phyloP scores from a whole-genome alignment of 1,140 invertebrate genomes.

The Camponotus floridanus region DNA sequence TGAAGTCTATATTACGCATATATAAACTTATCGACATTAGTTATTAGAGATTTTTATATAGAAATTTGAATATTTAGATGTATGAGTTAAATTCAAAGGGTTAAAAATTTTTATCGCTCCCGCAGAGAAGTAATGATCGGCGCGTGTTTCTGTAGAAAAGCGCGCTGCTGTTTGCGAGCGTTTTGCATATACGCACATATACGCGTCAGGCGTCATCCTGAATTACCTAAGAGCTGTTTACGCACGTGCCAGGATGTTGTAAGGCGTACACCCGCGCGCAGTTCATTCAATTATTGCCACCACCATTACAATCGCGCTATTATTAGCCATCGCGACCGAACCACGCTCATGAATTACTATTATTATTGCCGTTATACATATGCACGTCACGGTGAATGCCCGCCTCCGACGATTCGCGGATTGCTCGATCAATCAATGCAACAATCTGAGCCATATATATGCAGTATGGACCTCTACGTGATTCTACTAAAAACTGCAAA shows the following conservation, averaged over 20 bases:
- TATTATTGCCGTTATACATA: slow-evolving; percentile 45
- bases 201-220: slow-evolving; percentile 42
- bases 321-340: slow-evolving; percentile 76
- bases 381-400: slow-evolving; percentile 9
- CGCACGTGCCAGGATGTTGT: slow-evolving; percentile 85
- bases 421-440: neutral
- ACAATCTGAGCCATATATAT: neutral
- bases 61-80: too few relatives aligned
- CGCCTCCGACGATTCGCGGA: slow-evolving; percentile 17
- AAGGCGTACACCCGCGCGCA: slow-evolving; percentile 71
- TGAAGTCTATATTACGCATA: neutral
- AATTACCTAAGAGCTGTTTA: slow-evolving; percentile 82
- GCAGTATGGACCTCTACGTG: too few relatives aligned
- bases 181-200: slow-evolving; percentile 46
- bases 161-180: slow-evolving; percentile 77
- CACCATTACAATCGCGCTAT: slow-evolving; percentile 80
- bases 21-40: neutral
- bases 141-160: slow-evolving; percentile 63
- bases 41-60: too few relatives aligned
- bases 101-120: slow-evolving; percentile 13
- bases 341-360: slow-evolving; percentile 65
- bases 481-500: neutral
- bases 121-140: slow-evolving; percentile 15
- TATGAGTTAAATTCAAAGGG: too few relatives aligned
- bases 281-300: slow-evolving; percentile 80